phyloP scores from a whole-genome alignment of 2,888 invertebrate genomes.

The Ichneumoninae sp. region DNA sequence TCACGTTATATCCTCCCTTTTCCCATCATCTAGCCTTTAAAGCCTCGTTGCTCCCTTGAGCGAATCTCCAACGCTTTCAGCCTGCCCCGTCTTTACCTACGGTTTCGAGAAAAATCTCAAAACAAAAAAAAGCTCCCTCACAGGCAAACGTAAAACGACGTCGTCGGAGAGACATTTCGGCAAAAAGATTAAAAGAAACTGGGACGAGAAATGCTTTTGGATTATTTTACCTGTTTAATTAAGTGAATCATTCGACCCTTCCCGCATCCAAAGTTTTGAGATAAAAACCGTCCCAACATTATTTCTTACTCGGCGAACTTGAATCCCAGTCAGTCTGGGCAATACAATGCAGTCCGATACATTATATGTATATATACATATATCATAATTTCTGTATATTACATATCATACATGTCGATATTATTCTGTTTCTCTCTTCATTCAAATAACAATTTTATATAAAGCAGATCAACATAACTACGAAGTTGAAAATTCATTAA shows the following conservation, averaged over 20 bases:
- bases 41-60: slow-evolving; percentile 40
- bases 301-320: not conserved
- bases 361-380: not conserved
- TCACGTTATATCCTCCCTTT: slow-evolving; percentile 1
- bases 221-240: slow-evolving; percentile 48
- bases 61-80: slow-evolving; percentile 33
- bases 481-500: too few relatives aligned
- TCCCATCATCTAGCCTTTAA: slow-evolving; percentile 14
- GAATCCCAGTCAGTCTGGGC: not conserved
- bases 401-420: not conserved
- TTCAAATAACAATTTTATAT: not conserved
- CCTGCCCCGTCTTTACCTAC: not conserved
- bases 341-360: not conserved
- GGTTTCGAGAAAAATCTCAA: slow-evolving; percentile 18
- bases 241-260: slow-evolving; percentile 8
- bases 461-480: too few relatives aligned
- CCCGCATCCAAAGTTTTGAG: not conserved
- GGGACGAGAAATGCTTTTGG: slow-evolving; percentile 14
- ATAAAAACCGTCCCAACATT: not conserved
- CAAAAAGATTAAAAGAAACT: slow-evolving; percentile 18
- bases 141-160: not conserved
- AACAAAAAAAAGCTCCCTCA: not conserved
- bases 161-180: slow-evolving; percentile 12
- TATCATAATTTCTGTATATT: not conserved
- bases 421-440: not conserved